Evolutionary conservation across 2,888 invertebrate genomes (phyloP).

Genomic region (Hermaeophaga mercurialis): DNA sequence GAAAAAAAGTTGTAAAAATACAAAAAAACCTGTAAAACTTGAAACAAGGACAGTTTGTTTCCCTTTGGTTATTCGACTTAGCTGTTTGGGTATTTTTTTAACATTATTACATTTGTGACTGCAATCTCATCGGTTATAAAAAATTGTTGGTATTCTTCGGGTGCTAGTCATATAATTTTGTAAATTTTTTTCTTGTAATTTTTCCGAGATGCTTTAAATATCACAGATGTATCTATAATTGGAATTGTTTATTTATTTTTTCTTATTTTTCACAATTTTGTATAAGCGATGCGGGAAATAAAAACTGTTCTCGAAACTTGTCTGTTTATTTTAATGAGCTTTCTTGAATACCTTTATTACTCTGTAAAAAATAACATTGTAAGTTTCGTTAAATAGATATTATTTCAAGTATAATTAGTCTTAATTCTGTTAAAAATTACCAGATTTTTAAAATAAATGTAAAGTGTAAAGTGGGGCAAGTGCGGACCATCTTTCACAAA

Average conservation of each 20-base stretch:
- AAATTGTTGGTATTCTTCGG: slow-evolving; percentile 38
- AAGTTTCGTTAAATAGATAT: too few species aligned
- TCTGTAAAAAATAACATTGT: too few species aligned
- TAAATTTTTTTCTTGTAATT: slow-evolving; percentile 31
- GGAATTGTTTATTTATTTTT: slow-evolving; percentile 40
- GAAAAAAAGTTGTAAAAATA: slow-evolving; percentile 45
- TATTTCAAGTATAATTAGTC: too few species aligned
- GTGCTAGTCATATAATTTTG: slow-evolving; percentile 45
- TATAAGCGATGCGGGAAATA: slow-evolving; percentile 49
- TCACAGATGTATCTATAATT: slow-evolving; percentile 39
- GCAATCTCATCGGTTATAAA: slow-evolving; percentile 28
- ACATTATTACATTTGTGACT: slow-evolving; percentile 24
- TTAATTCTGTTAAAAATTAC: too few species aligned
- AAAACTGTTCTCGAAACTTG: slow-evolving; percentile 43
- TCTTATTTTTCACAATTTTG: slow-evolving; percentile 41
- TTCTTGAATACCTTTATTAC: too few species aligned
- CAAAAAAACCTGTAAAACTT: slow-evolving; percentile 56
- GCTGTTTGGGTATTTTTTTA: slow-evolving; percentile 27
- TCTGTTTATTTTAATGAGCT: slow-evolving; percentile 22
- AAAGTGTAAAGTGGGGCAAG: too few species aligned
- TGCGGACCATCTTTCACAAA: too few species aligned
- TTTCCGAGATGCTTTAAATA: slow-evolving; percentile 32
- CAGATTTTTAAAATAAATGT: too few species aligned
- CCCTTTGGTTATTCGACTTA: slow-evolving; percentile 38
- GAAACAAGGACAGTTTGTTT: slow-evolving; percentile 51